Evolutionary conservation across 2,888 invertebrate species (phyloP).

Genomic region (Danaus chrysippus): DNA sequence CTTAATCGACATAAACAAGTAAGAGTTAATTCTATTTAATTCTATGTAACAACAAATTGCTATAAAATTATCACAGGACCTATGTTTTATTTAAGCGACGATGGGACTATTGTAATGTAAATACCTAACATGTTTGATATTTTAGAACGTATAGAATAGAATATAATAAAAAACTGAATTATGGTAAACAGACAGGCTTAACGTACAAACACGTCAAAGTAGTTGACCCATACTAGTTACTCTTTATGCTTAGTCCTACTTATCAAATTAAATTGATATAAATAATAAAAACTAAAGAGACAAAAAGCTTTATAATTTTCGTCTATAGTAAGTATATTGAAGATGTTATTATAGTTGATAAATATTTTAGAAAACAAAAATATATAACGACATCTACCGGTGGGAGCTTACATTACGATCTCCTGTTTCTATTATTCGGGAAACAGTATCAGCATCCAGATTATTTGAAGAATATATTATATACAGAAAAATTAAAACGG

Average conservation of each 20-base stretch:
- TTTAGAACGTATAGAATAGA: no score
- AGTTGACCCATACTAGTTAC: not conserved
- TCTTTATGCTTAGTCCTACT: not conserved
- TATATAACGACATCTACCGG: conserved; percentile 68
- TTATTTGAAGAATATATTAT: conserved; percentile 48
- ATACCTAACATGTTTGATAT: no score
- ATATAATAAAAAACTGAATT: no score
- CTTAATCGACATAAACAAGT: conserved; percentile 79
- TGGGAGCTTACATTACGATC: conserved; percentile 68
- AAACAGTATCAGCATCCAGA: conserved; percentile 78
- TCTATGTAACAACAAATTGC: not conserved
- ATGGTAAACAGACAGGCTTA: no score
- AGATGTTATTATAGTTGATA: not conserved
- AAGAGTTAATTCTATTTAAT: conserved; percentile 7
- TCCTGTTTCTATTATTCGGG: conserved; percentile 77
- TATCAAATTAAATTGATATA: no score
- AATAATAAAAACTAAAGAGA: no score
- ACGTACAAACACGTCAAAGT: no score
- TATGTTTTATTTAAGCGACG: no score
- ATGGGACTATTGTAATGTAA: no score
- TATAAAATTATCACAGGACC: no score
- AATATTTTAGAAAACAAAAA: conserved; percentile 70
- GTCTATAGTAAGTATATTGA: no score
- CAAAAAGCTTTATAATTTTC: no score
- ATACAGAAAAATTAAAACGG: conserved; percentile 40